Conservation (phyloP, 1,140 invertebrate species). For the Caenorhabditis inopinata region DNA sequence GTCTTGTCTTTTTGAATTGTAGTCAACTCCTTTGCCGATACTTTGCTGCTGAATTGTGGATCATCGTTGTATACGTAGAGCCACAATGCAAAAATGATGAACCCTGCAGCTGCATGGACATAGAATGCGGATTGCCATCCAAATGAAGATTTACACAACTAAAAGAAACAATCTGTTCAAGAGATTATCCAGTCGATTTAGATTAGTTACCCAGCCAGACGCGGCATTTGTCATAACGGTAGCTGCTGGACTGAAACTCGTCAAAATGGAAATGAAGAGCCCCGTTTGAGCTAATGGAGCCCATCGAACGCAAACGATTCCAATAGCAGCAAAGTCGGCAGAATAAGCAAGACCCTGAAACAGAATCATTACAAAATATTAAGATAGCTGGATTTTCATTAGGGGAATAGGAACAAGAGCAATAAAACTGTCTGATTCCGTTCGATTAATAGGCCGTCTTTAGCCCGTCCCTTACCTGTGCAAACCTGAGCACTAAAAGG, state of each 20-base stretch:
- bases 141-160: slow-evolving; percentile 40
- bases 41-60: slow-evolving; percentile 29
- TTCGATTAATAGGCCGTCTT: background rate
- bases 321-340: slow-evolving; percentile 40
- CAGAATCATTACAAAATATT: background rate
- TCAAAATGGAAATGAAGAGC: slow-evolving; percentile 42
- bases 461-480: slow-evolving; percentile 24
- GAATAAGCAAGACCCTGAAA: slow-evolving; percentile 41
- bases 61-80: slow-evolving; percentile 38
- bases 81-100: slow-evolving; percentile 27
- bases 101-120: slow-evolving; percentile 9
- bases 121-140: slow-evolving; percentile 47
- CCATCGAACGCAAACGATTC: slow-evolving; percentile 41
- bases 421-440: slow-evolving; percentile 10
- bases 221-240: slow-evolving; percentile 39
- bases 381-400: background rate
- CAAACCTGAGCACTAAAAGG: slow-evolving; percentile 33
- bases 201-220: slow-evolving; percentile 4
- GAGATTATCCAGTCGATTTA: background rate
- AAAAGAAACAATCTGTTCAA: background rate
- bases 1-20: slow-evolving; percentile 43
- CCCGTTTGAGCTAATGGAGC: slow-evolving; percentile 44
- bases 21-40: slow-evolving; percentile 11
- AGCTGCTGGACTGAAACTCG: slow-evolving; percentile 38
- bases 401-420: slow-evolving; percentile 17